phyloP scores from a whole-genome alignment of 1,140 invertebrate species.

The Drosophila busckii region DNA sequence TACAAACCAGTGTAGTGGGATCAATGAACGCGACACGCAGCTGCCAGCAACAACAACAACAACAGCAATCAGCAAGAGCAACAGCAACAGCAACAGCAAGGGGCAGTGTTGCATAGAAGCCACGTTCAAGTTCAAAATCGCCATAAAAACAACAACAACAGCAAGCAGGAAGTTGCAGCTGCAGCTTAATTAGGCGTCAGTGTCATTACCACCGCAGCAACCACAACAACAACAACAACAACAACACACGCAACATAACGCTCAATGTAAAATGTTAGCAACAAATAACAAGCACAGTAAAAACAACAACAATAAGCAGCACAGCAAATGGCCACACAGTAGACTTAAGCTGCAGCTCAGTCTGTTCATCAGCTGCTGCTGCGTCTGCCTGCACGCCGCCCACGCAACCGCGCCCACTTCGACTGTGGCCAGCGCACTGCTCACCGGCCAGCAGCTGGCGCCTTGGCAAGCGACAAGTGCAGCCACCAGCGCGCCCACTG shows the following conservation, averaged over 20 bases:
- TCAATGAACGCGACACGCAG: constrained; percentile 73
- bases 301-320: constrained; percentile 12
- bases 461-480: constrained; percentile 49
- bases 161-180: constrained; percentile 65
- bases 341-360: constrained; percentile 51
- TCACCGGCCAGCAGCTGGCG: constrained; percentile 52
- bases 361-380: constrained; percentile 43
- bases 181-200: constrained; percentile 71
- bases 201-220: constrained; percentile 39
- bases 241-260: constrained; percentile 38
- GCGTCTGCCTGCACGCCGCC: constrained; percentile 3
- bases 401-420: constrained; percentile 30
- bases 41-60: constrained; percentile 46
- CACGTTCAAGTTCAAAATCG: constrained; percentile 62
- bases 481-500: constrained; percentile 34
- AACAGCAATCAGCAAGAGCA: constrained; percentile 35
- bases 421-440: constrained; percentile 34
- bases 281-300: constrained; percentile 27
- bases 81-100: constrained; percentile 20
- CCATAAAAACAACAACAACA: constrained; percentile 35
- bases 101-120: constrained; percentile 51
- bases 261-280: constrained; percentile 79
- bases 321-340: constrained; percentile 33
- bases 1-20: constrained; percentile 46
- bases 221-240: constrained; percentile 14